Base-by-base conservation (phyloP, 2,797 vertebrate species). In the Enteromius mattozi region DNA sequence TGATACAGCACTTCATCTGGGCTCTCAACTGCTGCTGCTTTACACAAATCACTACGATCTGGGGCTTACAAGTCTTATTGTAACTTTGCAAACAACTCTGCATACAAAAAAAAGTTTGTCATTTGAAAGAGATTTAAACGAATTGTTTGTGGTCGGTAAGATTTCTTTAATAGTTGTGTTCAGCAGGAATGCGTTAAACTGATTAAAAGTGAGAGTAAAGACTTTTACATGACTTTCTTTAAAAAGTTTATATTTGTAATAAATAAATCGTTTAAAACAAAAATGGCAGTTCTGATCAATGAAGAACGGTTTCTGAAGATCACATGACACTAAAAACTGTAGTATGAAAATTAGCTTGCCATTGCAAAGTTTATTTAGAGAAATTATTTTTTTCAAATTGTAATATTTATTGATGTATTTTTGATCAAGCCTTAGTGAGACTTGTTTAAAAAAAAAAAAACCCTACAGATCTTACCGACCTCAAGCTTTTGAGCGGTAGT, bases 1-100 rank as follows among this genome's bases (percentile, higher is more conserved):
- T 51, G 81, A 82, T 75, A 40, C 71, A 75, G 70, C 56, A 75
- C 27, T 65, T 49, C 45, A 75, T 75, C 27, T 65, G 56, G 27
- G 21, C 45, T 42, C 33, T 10, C 40, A 12, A 63, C 68, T 35
- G 27, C 10, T 47, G 69, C 21, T 33, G 24, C n/a, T n/a, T 16
- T 12, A 7, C 6, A 42, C n/a, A 59, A n/a, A 81, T 24, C 40
- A 24, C 27, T 27, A 24, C 7, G 10, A 59, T 47, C 16, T 61
- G 14, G 7, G 27, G 40, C 40, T 19, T 33, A 14, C 4, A 2
- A 65, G 49, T 65, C 24, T 16, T 9, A 3, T 21, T 35, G 45
- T 0, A 47, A 12, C 6, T 24, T 35, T 51, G 42, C 76, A 30
- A 12, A 4, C 7, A 37, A 14, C 7, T 27, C 7, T 40, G 8